Evolutionary conservation across 2,888 invertebrate genomes (phyloP), one percentile per base, ranked within the genome.

Genomic region (Neocrepidodera transversa): DNA sequence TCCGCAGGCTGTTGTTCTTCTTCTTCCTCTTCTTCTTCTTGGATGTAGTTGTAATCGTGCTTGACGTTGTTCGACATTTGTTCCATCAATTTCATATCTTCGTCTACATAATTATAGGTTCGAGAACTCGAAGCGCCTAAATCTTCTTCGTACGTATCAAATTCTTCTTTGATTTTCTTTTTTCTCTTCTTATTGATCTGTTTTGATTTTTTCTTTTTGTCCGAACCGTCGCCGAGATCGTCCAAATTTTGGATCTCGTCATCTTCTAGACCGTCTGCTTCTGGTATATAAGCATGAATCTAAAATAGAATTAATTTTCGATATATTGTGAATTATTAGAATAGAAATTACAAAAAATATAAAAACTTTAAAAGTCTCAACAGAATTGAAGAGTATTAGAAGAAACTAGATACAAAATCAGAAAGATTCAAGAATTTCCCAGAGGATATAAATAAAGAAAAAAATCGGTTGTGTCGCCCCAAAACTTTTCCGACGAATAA

Each of bases 251-350:
- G 80, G n/a, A 83, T 78, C 23, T 84, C 82, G 11, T 88, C 87
- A 0, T 82, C 78, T 38, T 84, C 77, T 4, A 82, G 64, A 18
- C 79, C 80, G 47, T 82, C 82, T 0, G 80, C 84, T 42, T 89
- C 87, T 0, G 91, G 89, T 36, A 89, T 87, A 70, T 86, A 90
- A 0, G 92, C 92, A 72, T 92, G 92, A 11, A 88, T 89, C 75
- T 92, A 91, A 52, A 92, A 83, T 17, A 28, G 1, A 42, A 42
- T 20, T 51, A n/a, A 11, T 13, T 11, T n/a, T n/a, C n/a, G n/a
- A n/a, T n/a, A n/a, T n/a, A n/a, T n/a, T 8, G 2, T 26, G 28
- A n/a, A n/a, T n/a, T n/a, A n/a, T n/a, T n/a, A n/a, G n/a, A n/a
- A n/a, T n/a, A n/a, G n/a, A n/a, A n/a, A n/a, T n/a, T n/a, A n/a